phyloP scores from a whole-genome alignment of 2,797 vertebrate species.

The Coracias cyanogaster region DNA sequence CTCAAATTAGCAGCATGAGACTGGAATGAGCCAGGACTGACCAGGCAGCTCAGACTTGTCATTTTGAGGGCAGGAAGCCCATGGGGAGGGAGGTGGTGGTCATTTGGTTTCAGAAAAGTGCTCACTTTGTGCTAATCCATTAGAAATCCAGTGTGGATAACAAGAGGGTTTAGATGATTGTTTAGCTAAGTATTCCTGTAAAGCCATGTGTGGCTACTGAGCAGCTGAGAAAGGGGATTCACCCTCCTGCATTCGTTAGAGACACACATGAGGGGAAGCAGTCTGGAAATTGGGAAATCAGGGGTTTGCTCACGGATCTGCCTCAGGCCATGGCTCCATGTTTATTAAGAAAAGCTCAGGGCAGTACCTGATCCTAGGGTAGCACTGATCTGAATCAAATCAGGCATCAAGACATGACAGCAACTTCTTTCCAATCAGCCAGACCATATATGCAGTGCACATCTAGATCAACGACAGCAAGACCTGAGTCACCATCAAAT shows the following conservation, averaged over 20 bases:
- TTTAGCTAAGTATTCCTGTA: background rate
- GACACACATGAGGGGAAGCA: background rate
- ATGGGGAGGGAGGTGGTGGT: background rate
- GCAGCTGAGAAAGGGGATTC: background rate
- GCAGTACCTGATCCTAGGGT: background rate
- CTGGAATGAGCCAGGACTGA: constrained; percentile 12
- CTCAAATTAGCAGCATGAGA: background rate
- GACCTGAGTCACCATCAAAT: background rate
- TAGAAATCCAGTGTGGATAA: background rate
- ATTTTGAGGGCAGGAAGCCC: background rate
- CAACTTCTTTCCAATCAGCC: background rate
- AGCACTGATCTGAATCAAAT: background rate
- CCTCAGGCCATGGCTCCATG: background rate
- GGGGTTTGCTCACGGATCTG: background rate
- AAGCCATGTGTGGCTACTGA: background rate
- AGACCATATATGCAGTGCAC: background rate
- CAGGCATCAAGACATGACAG: background rate
- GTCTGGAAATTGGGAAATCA: background rate
- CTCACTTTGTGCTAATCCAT: constrained; percentile 21
- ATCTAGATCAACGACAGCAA: background rate
- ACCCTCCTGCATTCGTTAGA: background rate
- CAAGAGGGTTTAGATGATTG: background rate
- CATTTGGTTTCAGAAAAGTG: constrained; percentile 14
- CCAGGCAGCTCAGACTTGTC: background rate
- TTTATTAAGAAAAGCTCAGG: background rate